Base-by-base conservation (phyloP, 1,140 invertebrate species). In the Idris sp. region DNA sequence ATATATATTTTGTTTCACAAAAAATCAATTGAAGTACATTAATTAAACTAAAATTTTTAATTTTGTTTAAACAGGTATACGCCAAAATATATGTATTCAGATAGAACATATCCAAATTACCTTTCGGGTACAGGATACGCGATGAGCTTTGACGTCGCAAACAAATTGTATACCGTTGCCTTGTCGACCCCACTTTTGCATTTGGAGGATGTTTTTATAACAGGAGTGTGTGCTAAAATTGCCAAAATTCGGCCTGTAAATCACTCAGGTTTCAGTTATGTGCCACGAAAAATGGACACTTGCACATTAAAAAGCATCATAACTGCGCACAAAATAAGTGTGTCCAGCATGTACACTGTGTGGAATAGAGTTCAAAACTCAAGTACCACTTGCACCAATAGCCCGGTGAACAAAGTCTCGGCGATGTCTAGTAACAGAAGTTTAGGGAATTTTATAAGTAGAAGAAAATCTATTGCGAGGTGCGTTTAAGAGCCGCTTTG, bases 151-250 rank as follows among this genome's bases (percentile, higher is more conserved):
- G 90, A 92, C 78, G 89, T 93, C 0, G 92, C 91, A 4, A 78
- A 79, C 14, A 91, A 89, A 56, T 86, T 97, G 5, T 95, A 94
- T 79, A 9, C 6, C 7, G 38, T 11, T 2, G 91, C 94, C 0
- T 79, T 95, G 0, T 84, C 85, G 31, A 93, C 92, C 7, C 90
- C 91, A 4, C 87, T 94, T 25, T 90, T 96, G 64, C 93, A 95
- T 79, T 82, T 96, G 13, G 96, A 97, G 81, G 96, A 97, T 81
- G 92, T 97, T 38, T 97, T 92, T 81, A 90, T 96, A 9, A 97
- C 95, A 4, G 96, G 95, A 19, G 79, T 91, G 26, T 89, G 90
- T 65, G 89, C 90, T 0, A 85, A 82, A 38, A 78, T 78, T 31
- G 88, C 88, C 4, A 86, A 87, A 43, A 77, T 91, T 4, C 84